These are phyloP conservation scores for Pogonomyrmex californicus DNA, from an alignment of 1,140 invertebrate genomes.

Conservation along the genomic window DNA sequence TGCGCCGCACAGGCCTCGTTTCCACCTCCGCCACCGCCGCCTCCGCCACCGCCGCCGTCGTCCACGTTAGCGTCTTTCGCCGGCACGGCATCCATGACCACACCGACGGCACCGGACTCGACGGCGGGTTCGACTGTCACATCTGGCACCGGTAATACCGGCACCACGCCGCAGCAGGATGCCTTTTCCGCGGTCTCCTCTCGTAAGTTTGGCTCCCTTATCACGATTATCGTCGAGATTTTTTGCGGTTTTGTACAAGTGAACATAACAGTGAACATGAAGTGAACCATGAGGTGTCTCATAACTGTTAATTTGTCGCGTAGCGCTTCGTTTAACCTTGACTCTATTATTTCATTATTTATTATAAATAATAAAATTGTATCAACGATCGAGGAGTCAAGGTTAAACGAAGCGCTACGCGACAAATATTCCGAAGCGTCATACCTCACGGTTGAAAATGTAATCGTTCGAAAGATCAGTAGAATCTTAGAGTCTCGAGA, in stretches of 20 bases:
- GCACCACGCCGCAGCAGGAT: conserved; percentile 81
- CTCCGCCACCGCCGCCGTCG: conserved; percentile 90
- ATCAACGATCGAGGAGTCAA: no score
- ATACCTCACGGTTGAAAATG: conserved; percentile 34
- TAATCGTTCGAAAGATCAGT: conserved; percentile 19
- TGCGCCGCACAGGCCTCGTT: conserved; percentile 90
- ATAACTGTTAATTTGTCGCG: neutral
- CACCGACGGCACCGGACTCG: conserved; percentile 90
- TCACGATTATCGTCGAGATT: conserved; percentile 23
- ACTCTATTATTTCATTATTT: no score
- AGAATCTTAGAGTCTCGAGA: neutral
- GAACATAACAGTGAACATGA: neutral
- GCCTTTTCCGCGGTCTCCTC: conserved; percentile 84
- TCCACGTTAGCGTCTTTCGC: conserved; percentile 87
- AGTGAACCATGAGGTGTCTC: neutral
- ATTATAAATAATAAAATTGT: no score
- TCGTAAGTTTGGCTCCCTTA: conserved; percentile 79
- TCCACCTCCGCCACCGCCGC: conserved; percentile 87
- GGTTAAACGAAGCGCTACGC: no score
- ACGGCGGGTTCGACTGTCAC: conserved; percentile 87
- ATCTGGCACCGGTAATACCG: conserved; percentile 79
- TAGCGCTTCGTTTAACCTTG: neutral
- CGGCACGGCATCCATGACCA: conserved; percentile 83
- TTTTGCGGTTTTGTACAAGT: neutral
- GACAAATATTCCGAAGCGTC: neutral